Conservation (phyloP, 2,888 invertebrate genomes). For the Eustalomyia histrio region DNA sequence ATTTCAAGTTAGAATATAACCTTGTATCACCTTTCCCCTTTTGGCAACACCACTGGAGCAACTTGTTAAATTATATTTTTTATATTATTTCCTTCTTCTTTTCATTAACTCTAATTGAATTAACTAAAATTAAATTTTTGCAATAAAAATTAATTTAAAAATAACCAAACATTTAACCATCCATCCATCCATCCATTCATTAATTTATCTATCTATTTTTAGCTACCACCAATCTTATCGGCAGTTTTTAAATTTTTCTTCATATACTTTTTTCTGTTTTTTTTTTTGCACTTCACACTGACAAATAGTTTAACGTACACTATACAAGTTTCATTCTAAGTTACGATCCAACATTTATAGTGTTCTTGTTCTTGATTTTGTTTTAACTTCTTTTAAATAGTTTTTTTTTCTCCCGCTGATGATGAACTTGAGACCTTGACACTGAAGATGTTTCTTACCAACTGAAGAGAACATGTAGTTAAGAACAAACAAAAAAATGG, state of each 20-base stretch:
- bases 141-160: constrained; percentile 25
- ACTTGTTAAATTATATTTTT: constrained; percentile 11
- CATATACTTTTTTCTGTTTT: background rate
- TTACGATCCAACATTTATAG: constrained; percentile 30
- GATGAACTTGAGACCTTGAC: constrained; percentile 80
- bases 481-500: constrained; percentile 4
- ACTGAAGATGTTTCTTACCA: constrained; percentile 79
- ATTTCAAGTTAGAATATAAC: background rate
- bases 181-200: constrained; percentile 3
- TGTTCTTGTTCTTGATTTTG: constrained; percentile 38
- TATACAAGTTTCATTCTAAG: constrained; percentile 55
- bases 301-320: constrained; percentile 31
- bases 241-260: constrained; percentile 14
- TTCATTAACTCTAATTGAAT: constrained; percentile 1
- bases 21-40: background rate
- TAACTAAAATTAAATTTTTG: constrained; percentile 34
- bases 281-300: constrained; percentile 38
- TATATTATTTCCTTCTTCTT: background rate
- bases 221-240: constrained; percentile 43
- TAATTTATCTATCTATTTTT: constrained; percentile 54
- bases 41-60: background rate
- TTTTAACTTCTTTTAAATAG: constrained; percentile 2
- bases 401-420: constrained; percentile 43
- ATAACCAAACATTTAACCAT: constrained; percentile 6
- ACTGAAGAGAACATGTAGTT: constrained; percentile 69